Percentiles rank a stretch among this genome's conserved stretches.
phyloP scores from a whole-genome alignment of 1,140 invertebrate genomes.

The Drosophila sulfurigaster region DNA sequence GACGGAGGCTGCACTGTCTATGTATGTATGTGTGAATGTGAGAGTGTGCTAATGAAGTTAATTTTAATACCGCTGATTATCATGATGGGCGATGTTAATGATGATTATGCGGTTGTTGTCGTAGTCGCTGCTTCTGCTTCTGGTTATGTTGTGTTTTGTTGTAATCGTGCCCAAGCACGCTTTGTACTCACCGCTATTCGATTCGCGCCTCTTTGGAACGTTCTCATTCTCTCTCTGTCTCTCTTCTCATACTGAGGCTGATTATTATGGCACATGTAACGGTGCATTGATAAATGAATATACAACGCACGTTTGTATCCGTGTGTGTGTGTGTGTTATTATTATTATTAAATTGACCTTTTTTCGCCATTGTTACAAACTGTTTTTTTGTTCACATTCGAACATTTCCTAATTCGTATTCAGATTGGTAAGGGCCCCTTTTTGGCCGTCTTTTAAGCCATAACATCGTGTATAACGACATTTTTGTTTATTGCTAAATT shows the following conservation, averaged over 20 bases:
- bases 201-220: slow-evolving; percentile 24
- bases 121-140: slow-evolving; percentile 34
- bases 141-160: slow-evolving; percentile 26
- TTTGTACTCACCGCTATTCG: slow-evolving; percentile 67
- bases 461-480: slow-evolving; percentile 47
- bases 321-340: slow-evolving; percentile 35
- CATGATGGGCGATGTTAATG: slow-evolving; percentile 43
- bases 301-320: slow-evolving; percentile 11
- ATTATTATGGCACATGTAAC: slow-evolving; percentile 76
- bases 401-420: slow-evolving; percentile 67
- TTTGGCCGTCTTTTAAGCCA: slow-evolving; percentile 52
- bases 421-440: slow-evolving; percentile 59
- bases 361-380: slow-evolving; percentile 58
- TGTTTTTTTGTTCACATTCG: slow-evolving; percentile 34
- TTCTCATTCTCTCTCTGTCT: slow-evolving; percentile 34
- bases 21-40: slow-evolving; percentile 7
- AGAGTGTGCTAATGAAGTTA: slow-evolving; percentile 58
- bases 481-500: slow-evolving; percentile 69
- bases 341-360: slow-evolving; percentile 79
- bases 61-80: slow-evolving; percentile 71
- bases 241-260: slow-evolving; percentile 8
- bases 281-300: slow-evolving; percentile 73
- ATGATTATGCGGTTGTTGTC: slow-evolving; percentile 57
- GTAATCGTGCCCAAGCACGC: slow-evolving; percentile 44
- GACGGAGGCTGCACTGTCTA: slow-evolving; percentile 8